Evolutionary conservation across 1,140 invertebrate species (phyloP).

Genomic region (Drosophila pseudoananassae): DNA sequence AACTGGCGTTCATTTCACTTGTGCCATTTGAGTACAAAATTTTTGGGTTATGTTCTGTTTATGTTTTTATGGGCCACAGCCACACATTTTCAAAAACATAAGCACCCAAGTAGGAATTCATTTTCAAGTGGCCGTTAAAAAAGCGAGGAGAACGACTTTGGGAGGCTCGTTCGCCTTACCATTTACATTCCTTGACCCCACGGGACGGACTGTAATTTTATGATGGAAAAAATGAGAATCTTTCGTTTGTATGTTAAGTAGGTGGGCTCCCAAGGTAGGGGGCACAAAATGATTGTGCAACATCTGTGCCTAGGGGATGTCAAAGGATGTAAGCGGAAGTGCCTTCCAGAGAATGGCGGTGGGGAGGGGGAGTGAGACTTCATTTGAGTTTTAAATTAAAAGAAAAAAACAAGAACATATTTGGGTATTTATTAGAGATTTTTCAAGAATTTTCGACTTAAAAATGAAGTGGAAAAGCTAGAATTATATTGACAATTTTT

Average conservation of each 20-base stretch:
- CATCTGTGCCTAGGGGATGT: conserved; percentile 28
- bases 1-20: conserved; percentile 58
- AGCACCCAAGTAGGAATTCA: conserved; percentile 42
- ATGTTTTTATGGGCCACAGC: conserved; percentile 73
- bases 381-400: conserved; percentile 2
- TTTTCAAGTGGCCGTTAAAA: conserved; percentile 72
- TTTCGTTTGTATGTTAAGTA: conserved; percentile 58
- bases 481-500: conserved; percentile 7
- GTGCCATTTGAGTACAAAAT: conserved; percentile 54
- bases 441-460: too few species aligned
- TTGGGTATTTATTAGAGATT: neutral
- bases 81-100: conserved; percentile 62
- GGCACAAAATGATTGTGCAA: conserved; percentile 10
- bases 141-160: conserved; percentile 23
- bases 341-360: neutral
- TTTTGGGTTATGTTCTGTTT: conserved; percentile 68
- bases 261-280: conserved; percentile 29
- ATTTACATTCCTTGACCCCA: conserved; percentile 59
- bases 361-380: too few species aligned
- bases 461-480: too few species aligned
- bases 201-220: conserved; percentile 59
- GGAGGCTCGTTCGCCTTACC: conserved; percentile 3
- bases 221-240: conserved; percentile 57
- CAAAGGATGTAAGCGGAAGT: conserved; percentile 19
- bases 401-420: neutral